phyloP scores from a whole-genome alignment of 2,888 invertebrate species.

The Synanthedon formicaeformis region DNA sequence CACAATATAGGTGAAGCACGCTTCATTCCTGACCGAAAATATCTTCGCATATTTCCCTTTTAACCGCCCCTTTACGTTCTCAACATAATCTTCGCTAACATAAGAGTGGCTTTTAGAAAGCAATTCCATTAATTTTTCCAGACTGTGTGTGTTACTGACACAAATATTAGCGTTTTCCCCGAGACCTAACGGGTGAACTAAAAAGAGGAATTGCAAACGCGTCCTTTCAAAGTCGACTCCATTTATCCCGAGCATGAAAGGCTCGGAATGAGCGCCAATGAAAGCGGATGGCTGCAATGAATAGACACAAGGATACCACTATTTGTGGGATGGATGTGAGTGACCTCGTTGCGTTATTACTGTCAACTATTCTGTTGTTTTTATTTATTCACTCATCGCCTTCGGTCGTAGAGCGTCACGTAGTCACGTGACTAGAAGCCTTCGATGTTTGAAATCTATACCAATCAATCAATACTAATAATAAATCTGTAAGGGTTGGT shows the following conservation, averaged over 20 bases:
- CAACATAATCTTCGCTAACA: no score
- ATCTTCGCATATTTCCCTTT: neutral
- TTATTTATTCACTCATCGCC: no score
- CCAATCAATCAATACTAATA: no score
- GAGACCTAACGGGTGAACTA: neutral
- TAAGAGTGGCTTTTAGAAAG: neutral
- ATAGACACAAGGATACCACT: neutral
- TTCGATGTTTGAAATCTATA: no score
- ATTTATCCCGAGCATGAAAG: slow-evolving; percentile 23
- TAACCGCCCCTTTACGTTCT: no score
- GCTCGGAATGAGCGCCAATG: slow-evolving; percentile 26
- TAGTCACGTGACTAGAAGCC: no score
- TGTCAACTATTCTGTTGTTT: no score
- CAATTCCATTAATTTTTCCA: neutral
- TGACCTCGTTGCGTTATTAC: neutral
- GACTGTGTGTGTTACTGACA: neutral
- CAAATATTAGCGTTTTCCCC: neutral
- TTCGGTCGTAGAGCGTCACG: no score
- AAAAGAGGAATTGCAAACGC: slow-evolving; percentile 20
- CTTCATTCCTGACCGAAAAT: slow-evolving; percentile 5
- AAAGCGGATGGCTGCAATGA: slow-evolving; percentile 27
- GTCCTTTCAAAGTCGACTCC: slow-evolving; percentile 25
- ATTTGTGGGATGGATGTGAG: neutral
- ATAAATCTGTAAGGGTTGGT: no score
- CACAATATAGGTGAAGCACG: slow-evolving; percentile 8